Evolutionary conservation across 2,888 invertebrate species (phyloP), one percentile per base, ranked within the genome.

Genomic region (Acrobasis suavella): DNA sequence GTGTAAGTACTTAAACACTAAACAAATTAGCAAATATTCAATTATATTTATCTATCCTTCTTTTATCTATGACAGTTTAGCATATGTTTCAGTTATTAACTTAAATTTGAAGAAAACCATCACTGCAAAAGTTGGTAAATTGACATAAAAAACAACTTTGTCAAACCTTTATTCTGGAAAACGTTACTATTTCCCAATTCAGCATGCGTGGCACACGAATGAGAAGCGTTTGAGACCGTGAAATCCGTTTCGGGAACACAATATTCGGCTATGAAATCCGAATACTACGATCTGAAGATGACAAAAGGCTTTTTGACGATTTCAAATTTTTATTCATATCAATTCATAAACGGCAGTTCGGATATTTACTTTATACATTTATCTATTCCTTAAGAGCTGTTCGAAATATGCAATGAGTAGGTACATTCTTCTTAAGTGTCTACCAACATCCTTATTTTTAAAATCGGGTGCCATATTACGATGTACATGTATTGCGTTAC

Each of bases 151-250:
- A 55, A n/a, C 39, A 39, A 39, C 16, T 39, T 55, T 14, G 9
- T 9, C 38, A 22, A 37, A 51, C 17, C 17, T 15, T 9, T 32
- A 54, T 54, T 54, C n/a, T 37, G 54, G 15, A n/a, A 52, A 37
- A n/a, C 12, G 12, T 9, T 14, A 52, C 22, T 32, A 52, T 52
- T 51, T n/a, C 14, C 14, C 14, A 14, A 56, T 56, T 56, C 55
- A 42, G 17, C 16, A 42, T 15, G 15, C 55, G 16, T 42, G 55
- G 17, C 16, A 14, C 16, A 14, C 55, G 16, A 17, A 56, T 22
- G 56, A 56, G 42, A 56, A n/a, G 8, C 42, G 56, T 42, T 56
- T 56, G 56, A 56, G 22, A 15, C 17, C 42, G 39, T 56, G 14
- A 42, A 39, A 42, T 56, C 32, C 14, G 52, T 37, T 32, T 52